Evolutionary conservation across 2,113 vertebrate species (phyloP).

Genomic region (Lophochroa leadbeateri): DNA sequence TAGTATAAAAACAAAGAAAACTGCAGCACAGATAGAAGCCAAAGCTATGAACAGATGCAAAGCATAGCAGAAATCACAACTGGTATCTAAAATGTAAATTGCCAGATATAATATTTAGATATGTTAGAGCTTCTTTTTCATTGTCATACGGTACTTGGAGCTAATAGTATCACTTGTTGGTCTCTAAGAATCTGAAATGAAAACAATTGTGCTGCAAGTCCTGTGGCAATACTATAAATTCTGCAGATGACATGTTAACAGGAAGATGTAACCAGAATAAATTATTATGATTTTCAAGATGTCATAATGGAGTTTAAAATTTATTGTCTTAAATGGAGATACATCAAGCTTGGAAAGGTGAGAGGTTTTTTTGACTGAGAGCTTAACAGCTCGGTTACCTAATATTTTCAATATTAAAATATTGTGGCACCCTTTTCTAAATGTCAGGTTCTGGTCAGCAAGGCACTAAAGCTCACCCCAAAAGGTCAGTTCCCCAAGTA

Average conservation of each 20-base stretch:
- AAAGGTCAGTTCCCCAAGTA: not conserved
- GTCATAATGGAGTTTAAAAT: not conserved
- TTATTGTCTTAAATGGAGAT: fast-evolving
- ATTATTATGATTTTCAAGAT: not conserved
- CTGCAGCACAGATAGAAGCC: not conserved
- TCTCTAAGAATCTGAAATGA: not conserved
- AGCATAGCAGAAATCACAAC: not conserved
- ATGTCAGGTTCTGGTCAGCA: not conserved
- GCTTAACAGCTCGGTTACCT: not conserved
- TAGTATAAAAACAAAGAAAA: not conserved
- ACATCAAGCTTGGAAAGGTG: not conserved
- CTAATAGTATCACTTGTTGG: not conserved
- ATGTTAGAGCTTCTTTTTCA: not conserved
- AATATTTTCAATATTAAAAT: not conserved
- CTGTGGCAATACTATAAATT: not conserved
- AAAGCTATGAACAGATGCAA: not conserved
- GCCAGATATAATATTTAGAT: not conserved
- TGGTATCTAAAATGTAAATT: not conserved
- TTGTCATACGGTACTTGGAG: not conserved
- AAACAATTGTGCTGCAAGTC: not conserved
- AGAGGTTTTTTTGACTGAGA: not conserved
- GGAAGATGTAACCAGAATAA: not conserved
- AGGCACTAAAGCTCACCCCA: not conserved
- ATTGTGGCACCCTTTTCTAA: not conserved
- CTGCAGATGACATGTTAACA: not conserved